Evolutionary conservation across 1,140 invertebrate genomes (phyloP).

Genomic region (Galendromus occidentalis): DNA sequence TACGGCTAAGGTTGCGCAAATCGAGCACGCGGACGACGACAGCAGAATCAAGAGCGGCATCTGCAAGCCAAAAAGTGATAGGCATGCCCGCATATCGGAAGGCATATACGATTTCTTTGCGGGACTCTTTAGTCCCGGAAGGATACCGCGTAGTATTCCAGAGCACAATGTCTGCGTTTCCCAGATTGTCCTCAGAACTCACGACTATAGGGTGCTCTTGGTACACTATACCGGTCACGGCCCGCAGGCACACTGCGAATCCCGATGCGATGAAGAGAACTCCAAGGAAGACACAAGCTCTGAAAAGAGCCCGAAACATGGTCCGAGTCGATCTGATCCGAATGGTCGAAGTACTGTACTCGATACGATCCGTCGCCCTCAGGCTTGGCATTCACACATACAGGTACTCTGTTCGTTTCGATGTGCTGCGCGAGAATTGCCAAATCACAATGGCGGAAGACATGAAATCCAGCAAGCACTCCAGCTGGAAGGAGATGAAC

Average conservation of each 20-base stretch:
- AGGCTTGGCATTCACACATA: not conserved
- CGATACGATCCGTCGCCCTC: no score
- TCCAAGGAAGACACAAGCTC: not conserved
- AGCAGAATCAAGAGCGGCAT: not conserved
- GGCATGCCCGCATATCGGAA: no score
- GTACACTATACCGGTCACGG: not conserved
- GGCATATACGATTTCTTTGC: no score
- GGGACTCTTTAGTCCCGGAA: no score
- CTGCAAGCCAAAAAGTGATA: not conserved
- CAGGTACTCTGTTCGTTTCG: not conserved
- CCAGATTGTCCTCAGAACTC: not conserved
- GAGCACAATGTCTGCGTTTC: no score
- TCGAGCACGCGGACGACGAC: not conserved
- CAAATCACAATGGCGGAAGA: not conserved
- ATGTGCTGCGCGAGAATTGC: not conserved
- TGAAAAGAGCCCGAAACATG: no score
- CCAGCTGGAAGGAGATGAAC: not conserved
- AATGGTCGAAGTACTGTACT: not conserved
- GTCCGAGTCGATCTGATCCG: not conserved
- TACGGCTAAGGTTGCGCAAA: not conserved
- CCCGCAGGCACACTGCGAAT: not conserved
- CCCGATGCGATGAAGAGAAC: not conserved
- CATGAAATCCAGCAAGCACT: not conserved
- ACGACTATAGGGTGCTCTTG: not conserved
- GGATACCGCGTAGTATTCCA: no score